These are phyloP conservation scores for Megaustenia siamemsis DNA, from an alignment of 2,888 invertebrate genomes.

Conservation along the genomic window DNA sequence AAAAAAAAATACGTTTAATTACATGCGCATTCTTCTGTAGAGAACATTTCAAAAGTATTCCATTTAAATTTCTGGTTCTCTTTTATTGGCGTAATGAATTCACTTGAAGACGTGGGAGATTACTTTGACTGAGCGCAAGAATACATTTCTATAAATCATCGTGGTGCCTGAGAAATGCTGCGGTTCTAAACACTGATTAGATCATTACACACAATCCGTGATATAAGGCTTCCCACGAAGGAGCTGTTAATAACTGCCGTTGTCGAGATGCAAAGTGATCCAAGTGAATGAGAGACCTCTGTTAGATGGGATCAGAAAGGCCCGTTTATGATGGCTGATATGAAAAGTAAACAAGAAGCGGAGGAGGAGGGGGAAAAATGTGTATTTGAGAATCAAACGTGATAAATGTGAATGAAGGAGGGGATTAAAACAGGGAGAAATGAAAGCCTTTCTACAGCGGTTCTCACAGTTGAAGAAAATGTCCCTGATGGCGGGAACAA, in stretches of 20 bases:
- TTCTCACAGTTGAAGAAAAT: too few species aligned
- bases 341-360: neutral
- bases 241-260: neutral
- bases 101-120: neutral
- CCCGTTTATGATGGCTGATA: neutral
- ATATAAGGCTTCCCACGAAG: neutral
- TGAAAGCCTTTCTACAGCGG: too few species aligned
- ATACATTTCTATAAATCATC: neutral
- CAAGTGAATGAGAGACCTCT: neutral
- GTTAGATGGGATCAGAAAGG: neutral
- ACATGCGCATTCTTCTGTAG: too few species aligned
- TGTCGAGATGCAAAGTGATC: neutral
- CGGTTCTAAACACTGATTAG: neutral
- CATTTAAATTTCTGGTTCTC: neutral
- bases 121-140: neutral
- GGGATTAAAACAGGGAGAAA: neutral
- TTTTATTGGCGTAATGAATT: neutral
- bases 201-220: neutral
- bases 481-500: too few species aligned
- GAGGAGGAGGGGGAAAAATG: neutral
- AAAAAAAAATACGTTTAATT: too few species aligned
- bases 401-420: neutral
- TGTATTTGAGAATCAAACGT: neutral
- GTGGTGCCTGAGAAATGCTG: neutral
- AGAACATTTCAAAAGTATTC: too few species aligned